Evolutionary conservation across 1,140 invertebrate genomes (phyloP), one percentile per base, ranked within the genome.

Genomic region (Drosophila gunungcola): DNA sequence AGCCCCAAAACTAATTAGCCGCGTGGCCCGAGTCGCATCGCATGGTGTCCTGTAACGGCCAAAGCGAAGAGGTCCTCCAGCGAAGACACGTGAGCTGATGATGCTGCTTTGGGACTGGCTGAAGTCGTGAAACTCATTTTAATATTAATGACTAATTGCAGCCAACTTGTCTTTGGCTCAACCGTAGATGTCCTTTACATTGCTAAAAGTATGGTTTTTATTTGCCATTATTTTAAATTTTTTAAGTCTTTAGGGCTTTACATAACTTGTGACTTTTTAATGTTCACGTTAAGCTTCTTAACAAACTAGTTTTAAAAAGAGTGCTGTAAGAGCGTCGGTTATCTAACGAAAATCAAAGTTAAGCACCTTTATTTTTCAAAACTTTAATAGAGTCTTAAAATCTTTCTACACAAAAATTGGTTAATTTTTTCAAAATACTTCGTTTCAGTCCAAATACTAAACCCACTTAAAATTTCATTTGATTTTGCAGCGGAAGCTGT

Each of bases 1-100:
- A 56, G 67, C 62, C 67, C 80, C 75, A 84, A 89, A 89, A 89
- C 84, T 88, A 86, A 86, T 86, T 86, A 86, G 83, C 83, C 70
- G 80, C 61, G 45, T 73, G 57, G 52, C 39, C 25, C 25, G 45
- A 45, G 55, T 56, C 25, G 27, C 55, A 32, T 58, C 16, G 42
- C 57, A 29, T 62, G 61, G 36, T 67, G 60, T 64, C 61, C 60
- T 13, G 48, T 36, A 16, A 29, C 12, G 34, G 34, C 25, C 58
- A 39, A 56, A 43, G 54, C 39, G 39, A 12, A 32, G 60, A 62
- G 52, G 42, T 70, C 64, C 39, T 46, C 42, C 11, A 34, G 38
- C 65, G 48, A 80, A 83, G 80, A 89, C 79, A 88, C 83, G 84
- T 89, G 84, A 89, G 63, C 45, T 55, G 36, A 13, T 52, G 43